Evolutionary conservation across 2,888 invertebrate genomes (phyloP).

Genomic region (Leptopilina drosophilae): DNA sequence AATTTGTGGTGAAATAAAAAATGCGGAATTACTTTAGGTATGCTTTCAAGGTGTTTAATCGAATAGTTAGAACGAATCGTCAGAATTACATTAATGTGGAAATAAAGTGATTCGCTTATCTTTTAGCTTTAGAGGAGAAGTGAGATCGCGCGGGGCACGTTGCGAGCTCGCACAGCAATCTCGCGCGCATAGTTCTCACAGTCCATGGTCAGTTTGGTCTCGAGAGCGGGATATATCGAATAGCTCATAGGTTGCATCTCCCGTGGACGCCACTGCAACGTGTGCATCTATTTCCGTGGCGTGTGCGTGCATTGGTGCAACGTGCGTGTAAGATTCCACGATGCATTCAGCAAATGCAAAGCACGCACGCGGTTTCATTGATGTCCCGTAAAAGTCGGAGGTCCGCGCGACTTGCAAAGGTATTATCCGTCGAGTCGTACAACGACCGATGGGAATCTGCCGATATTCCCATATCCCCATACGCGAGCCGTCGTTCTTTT

Average conservation of each 20-base stretch:
- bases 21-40: constrained; percentile 16
- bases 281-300: constrained; percentile 29
- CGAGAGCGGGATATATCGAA: constrained; percentile 26
- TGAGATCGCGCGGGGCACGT: constrained; percentile 23
- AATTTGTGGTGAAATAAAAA: not conserved
- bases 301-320: constrained; percentile 38
- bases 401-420: constrained; percentile 57
- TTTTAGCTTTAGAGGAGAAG: constrained; percentile 12
- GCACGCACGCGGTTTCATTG: constrained; percentile 61
- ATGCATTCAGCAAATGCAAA: constrained; percentile 60
- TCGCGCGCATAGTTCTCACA: constrained; percentile 32
- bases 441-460: constrained; percentile 59
- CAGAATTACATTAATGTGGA: constrained; percentile 37
- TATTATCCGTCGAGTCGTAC: constrained; percentile 57
- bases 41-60: constrained; percentile 33
- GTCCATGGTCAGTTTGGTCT: constrained; percentile 38
- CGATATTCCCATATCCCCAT: constrained; percentile 59
- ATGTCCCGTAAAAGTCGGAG: constrained; percentile 59
- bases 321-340: constrained; percentile 43
- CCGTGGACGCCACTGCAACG: not conserved
- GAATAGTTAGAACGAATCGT: constrained; percentile 21
- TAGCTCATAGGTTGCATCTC: constrained; percentile 7
- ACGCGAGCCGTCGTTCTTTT: constrained; percentile 47
- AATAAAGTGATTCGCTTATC: constrained; percentile 41
- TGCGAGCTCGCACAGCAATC: constrained; percentile 21